Percentiles rank a stretch among this genome's conserved stretches.
These are phyloP conservation scores for Eupithecia subumbrata DNA, from an alignment of 2,888 invertebrate species.

Conservation along the genomic window DNA sequence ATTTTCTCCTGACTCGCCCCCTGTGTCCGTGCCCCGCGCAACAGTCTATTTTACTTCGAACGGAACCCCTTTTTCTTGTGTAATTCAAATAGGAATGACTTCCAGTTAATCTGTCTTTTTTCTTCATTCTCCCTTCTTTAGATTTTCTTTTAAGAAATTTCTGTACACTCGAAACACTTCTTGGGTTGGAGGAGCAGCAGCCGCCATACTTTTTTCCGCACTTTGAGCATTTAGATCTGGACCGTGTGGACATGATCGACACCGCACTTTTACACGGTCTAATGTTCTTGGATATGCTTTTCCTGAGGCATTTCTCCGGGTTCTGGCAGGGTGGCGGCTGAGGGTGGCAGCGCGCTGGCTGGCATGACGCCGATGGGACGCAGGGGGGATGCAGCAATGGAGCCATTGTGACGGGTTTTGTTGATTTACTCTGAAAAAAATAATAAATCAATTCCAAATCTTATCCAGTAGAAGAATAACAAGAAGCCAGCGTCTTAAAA, in stretches of 20 bases:
- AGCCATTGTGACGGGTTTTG: slow-evolving; percentile 60
- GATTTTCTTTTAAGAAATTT: slow-evolving; percentile 66
- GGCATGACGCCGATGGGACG: slow-evolving; percentile 71
- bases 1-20: slow-evolving; percentile 55
- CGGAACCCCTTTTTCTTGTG: slow-evolving; percentile 54
- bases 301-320: slow-evolving; percentile 69
- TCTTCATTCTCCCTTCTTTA: slow-evolving; percentile 61
- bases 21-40: slow-evolving; percentile 73
- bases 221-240: slow-evolving; percentile 58
- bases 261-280: slow-evolving; percentile 71
- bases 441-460: slow-evolving; percentile 5
- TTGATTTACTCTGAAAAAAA: slow-evolving; percentile 50
- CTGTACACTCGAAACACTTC: slow-evolving; percentile 52
- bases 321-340: slow-evolving; percentile 67
- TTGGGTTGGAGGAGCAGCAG: slow-evolving; percentile 42
- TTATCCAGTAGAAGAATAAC: slow-evolving; percentile 19
- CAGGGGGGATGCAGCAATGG: slow-evolving; percentile 73
- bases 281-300: slow-evolving; percentile 61
- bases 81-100: slow-evolving; percentile 59
- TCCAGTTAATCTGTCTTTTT: slow-evolving; percentile 60
- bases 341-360: slow-evolving; percentile 71
- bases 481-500: slow-evolving; percentile 61
- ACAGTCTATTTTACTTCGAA: slow-evolving; percentile 52
- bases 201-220: slow-evolving; percentile 59
- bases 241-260: slow-evolving; percentile 69